Evolutionary conservation across 2,113 vertebrate genomes (phyloP).

Genomic region (Gobiocypris rarus): DNA sequence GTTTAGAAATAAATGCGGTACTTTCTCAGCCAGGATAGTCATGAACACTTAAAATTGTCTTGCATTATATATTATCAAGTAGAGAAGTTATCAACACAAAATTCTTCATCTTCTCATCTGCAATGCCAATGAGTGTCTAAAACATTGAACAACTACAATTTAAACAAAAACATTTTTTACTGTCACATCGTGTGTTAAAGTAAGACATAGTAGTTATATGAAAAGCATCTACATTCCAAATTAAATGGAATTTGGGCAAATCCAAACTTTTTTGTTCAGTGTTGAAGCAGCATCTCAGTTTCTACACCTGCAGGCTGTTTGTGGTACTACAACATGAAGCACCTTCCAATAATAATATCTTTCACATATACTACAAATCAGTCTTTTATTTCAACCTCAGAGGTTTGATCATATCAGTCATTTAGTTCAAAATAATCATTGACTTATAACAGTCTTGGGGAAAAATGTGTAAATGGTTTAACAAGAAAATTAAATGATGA

Average conservation of each 20-base stretch:
- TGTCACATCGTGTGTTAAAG: not conserved
- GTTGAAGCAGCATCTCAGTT: not conserved
- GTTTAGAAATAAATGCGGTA: slow-evolving; percentile 66
- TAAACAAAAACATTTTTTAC: slow-evolving; percentile 12
- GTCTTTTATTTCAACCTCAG: not conserved
- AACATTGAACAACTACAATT: not conserved
- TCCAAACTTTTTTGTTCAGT: not conserved
- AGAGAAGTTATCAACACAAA: slow-evolving; percentile 30
- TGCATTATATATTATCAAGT: not conserved
- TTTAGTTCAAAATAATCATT: not conserved
- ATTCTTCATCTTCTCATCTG: not conserved
- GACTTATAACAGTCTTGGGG: not conserved
- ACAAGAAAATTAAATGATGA: not conserved
- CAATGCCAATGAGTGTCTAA: not conserved
- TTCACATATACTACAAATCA: not conserved
- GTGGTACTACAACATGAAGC: slow-evolving; percentile 5
- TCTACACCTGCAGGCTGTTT: slow-evolving; percentile 12
- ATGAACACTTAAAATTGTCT: slow-evolving; percentile 45
- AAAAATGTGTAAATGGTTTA: not conserved
- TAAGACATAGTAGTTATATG: not conserved
- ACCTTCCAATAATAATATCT: not conserved
- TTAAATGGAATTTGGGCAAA: not conserved
- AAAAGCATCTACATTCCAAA: not conserved
- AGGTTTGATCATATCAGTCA: not conserved
- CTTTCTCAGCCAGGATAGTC: slow-evolving; percentile 60